Base-by-base conservation (phyloP, 2,797 vertebrate species). In the Silurus lanzhouensis region DNA sequence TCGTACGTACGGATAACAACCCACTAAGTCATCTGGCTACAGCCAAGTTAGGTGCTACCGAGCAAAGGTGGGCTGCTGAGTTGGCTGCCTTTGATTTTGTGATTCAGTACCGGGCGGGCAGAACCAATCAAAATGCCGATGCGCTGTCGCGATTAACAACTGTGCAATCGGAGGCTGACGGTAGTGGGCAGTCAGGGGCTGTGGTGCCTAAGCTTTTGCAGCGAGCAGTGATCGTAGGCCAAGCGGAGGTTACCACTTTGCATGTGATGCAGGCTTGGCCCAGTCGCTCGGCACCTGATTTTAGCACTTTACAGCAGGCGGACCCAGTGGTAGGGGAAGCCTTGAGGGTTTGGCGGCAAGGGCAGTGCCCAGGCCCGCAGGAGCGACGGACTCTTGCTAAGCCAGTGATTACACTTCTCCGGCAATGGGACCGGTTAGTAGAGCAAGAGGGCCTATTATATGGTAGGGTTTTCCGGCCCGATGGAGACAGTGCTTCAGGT, bases 301-400 rank as follows among this genome's bases (percentile, higher is more conserved):
- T 82, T 55, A 17, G 13, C 13, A 1, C 31, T 57, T 27, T 82
- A 3, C 15, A 82, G 14, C 3, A 12, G 0, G 22, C 52, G 3
- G 19, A 63, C 9, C 22, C 46, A 4, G n/a, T 57, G 0, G 17
- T 82, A 6, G 38, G 15, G n/a, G 22, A 57, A 1, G 81, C 31
- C 1, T 27, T 57, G 25, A 1, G 14, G 4, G 27, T 57, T 6
- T 38, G 68, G 64, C 10, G 27, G 17, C 44, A 22, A 1, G 12
- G 58, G 8, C n/a, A 5, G 0, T 52, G 9, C 0, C 48, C 46
- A 1, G 22, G 19, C 5, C 3, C 0, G 1, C 20, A 13, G 3
- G 75, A 58, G 10, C 2, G 25, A 2, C 0, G 52, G 5, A n/a
- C 15, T 14, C 1, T 77, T 10, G 17, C 75, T 14, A 58, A 31